Base-by-base conservation (phyloP, 2,113 vertebrate genomes). In the Loxodonta africana region DNA sequence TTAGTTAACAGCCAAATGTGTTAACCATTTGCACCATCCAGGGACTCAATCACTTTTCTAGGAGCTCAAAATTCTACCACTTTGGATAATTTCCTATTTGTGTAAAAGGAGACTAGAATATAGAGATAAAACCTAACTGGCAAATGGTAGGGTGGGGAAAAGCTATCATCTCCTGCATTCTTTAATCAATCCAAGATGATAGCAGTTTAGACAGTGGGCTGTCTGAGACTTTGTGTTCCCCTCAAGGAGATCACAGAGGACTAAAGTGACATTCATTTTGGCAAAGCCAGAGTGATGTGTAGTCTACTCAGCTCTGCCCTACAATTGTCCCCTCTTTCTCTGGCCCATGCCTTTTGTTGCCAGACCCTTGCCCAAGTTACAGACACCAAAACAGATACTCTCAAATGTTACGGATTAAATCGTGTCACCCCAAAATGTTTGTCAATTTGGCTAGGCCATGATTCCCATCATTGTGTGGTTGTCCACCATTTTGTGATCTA, bases 11-110 rank as follows among this genome's bases (percentile, higher is more conserved):
- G n/a, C n/a, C 7, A 21, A n/a, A 5, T 21, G 12, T 37, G n/a
- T 73, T 37, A 73, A 73, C 33, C 71, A 65, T 48, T 48, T 7
- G 48, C 48, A 48, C 63, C 63, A 37, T 37, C n/a, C n/a, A 37
- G 12, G 69, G 71, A 37, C 17, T n/a, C 33, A n/a, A 6, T 73
- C 48, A 77, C 33, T 88, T 67, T 62, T 17, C 18, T 33, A 95
- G 26, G 65, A 48, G 20, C 62, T 92, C 33, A n/a, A 63, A 60
- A 95, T 44, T 46, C 73, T 76, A 21, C n/a, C 51, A 60, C 17
- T 84, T 91, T 53, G 30, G 30, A 28, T 74, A 46, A 92, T 80
- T 83, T 91, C 14, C 91, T 92, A 53, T 25, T 83, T 91, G 21
- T 41, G 37, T 53, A 88, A 53, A 85, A 14, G 30, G 4, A 91